Base-by-base conservation (phyloP, 2,797 vertebrate species). In the Hypotaenidia okinawae region DNA sequence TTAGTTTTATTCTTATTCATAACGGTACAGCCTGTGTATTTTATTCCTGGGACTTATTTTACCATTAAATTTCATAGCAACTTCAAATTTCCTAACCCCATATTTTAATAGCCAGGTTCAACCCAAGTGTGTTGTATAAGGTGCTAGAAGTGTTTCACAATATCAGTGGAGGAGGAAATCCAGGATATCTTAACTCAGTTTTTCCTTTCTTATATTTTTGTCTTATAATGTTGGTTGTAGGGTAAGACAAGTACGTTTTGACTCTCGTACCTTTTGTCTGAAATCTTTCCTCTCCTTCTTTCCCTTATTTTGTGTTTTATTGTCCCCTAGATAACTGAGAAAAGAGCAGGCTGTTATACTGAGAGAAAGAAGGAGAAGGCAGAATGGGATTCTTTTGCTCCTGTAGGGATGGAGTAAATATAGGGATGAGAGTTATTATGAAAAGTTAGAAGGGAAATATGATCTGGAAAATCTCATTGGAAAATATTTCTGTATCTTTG, bases 31-130 rank as follows among this genome's bases (percentile, higher is more conserved):
- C 18, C 33, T 77, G 30, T 90, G 63, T 27, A 59, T 84, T 93
- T 93, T 91, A 70, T 89, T 89, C 13, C n/a, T 39, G 25, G 18
- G 13, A 76, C 63, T 84, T 24, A 25, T 62, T 90, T 87, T 80
- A 43, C 51, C 41, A 66, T 75, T 91, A 61, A 84, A 88, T 90
- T 90, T 94, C 75, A 89, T 37, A 61, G 30, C 63, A 86, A 70
- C 21, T 76, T 74, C 63, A 82, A 74, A 83, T 89, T 92, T 91
- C 41, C 75, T 87, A 79, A 32, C 35, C 11, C 10, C 7, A 2
- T 59, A 66, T 87, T 94, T 84, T 84, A 84, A 68, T 37, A 72
- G 21, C 28, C 16, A 68, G 12, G 4, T 93, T 89, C 68, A 87
- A 78, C 24, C 37, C 75, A 76, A 76, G 22, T 3, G 1, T 86